phyloP scores from a whole-genome alignment of 2,888 invertebrate genomes.

The Tipula vernalis region DNA sequence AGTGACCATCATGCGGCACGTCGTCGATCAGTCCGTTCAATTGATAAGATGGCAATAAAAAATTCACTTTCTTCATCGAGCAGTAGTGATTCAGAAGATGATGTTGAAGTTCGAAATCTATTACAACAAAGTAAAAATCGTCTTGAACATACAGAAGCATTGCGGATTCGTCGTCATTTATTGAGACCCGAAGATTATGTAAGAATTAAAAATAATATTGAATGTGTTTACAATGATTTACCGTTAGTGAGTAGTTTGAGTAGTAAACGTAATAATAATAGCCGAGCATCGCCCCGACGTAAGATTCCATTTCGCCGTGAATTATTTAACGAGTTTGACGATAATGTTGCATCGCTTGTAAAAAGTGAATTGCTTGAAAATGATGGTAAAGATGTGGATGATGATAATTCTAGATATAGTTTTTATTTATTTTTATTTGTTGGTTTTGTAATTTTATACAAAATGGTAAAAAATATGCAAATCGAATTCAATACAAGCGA shows the following conservation, averaged over 20 bases:
- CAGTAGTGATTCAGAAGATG: slow-evolving; percentile 31
- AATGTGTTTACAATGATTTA: slow-evolving; percentile 6
- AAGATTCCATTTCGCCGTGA: not conserved
- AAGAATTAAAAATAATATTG: slow-evolving; percentile 20
- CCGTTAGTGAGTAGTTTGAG: not conserved
- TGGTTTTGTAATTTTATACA: slow-evolving; percentile 7
- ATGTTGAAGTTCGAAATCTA: slow-evolving; percentile 33
- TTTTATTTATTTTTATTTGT: slow-evolving; percentile 10
- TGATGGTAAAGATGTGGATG: not conserved
- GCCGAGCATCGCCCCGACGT: not conserved
- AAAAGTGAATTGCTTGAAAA: not conserved
- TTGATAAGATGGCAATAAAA: slow-evolving; percentile 24
- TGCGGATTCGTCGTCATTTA: slow-evolving; percentile 34
- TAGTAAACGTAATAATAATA: not conserved
- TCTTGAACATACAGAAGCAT: slow-evolving; percentile 32
- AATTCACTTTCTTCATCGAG: slow-evolving; percentile 29
- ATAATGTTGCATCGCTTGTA: not conserved
- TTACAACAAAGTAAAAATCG: slow-evolving; percentile 31
- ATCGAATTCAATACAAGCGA: not conserved
- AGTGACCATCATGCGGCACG: slow-evolving; percentile 29
- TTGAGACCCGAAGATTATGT: slow-evolving; percentile 36
- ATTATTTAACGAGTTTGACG: not conserved
- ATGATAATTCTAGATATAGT: not conserved
- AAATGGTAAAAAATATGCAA: not conserved
- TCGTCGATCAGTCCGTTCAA: slow-evolving; percentile 32